phyloP scores from a whole-genome alignment of 2,888 invertebrate genomes.

The Apoda limacodes region DNA sequence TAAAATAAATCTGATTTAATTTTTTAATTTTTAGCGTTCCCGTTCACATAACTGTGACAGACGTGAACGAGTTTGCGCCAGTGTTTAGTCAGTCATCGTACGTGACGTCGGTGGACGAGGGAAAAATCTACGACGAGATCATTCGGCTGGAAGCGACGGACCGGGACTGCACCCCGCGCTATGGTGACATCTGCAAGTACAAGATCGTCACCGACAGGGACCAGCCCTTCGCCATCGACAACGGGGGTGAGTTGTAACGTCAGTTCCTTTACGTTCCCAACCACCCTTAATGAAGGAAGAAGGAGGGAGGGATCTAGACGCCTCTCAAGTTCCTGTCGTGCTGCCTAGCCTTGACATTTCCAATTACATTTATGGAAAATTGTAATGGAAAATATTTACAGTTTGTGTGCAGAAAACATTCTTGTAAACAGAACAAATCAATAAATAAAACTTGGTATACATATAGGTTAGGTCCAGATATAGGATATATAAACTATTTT shows the following conservation, averaged over 20 bases:
- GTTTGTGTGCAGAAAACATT: no score
- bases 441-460: no score
- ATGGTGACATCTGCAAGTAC: conserved; percentile 97
- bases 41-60: conserved; percentile 93
- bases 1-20: background rate
- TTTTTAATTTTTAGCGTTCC: conserved; percentile 82
- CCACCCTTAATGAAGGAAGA: no score
- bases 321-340: no score
- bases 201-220: conserved; percentile 83
- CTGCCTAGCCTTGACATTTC: no score
- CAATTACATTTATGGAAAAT: no score
- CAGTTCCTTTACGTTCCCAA: background rate
- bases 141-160: conserved; percentile 93
- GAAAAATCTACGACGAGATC: conserved; percentile 89
- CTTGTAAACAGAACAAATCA: no score
- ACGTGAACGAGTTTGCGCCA: conserved; percentile 96
- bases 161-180: conserved; percentile 94
- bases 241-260: conserved; percentile 74
- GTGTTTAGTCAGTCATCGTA: conserved; percentile 92
- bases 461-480: no score
- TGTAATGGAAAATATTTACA: no score
- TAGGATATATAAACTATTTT: no score
- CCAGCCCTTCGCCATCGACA: conserved; percentile 90
- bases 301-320: no score
- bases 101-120: conserved; percentile 91